phyloP scores from a whole-genome alignment of 2,797 vertebrate species.

The Paedocypris micromegethes region DNA sequence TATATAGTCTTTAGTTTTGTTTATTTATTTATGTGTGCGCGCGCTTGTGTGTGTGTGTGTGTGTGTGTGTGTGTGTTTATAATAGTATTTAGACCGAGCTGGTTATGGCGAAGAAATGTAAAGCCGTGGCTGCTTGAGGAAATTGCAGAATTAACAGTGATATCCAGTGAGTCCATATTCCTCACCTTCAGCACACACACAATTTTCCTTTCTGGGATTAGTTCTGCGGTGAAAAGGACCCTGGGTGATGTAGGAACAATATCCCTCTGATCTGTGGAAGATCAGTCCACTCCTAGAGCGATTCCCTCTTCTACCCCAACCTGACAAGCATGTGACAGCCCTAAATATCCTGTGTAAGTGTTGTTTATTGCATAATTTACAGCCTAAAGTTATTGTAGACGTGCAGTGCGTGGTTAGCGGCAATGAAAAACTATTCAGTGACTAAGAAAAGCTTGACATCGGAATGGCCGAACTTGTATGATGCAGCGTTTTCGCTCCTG shows the following conservation, averaged over 20 bases:
- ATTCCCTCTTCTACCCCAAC: constrained; percentile 4
- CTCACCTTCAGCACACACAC: background rate
- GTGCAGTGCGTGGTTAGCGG: background rate
- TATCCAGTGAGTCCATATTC: constrained; percentile 3
- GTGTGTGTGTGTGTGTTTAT: too few species aligned
- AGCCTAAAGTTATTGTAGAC: constrained; percentile 8
- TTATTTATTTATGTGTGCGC: too few species aligned
- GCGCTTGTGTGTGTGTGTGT: too few species aligned
- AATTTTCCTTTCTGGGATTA: background rate
- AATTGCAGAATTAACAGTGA: too few species aligned
- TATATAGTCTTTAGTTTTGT: too few species aligned
- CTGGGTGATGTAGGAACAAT: constrained; percentile 37
- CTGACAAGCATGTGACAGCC: constrained; percentile 27
- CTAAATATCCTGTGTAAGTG: constrained; percentile 20
- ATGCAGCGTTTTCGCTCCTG: background rate
- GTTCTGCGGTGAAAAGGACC: constrained; percentile 22
- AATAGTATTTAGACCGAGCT: too few species aligned
- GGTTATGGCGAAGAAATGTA: too few species aligned
- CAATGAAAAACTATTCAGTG: background rate
- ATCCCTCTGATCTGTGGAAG: constrained; percentile 41
- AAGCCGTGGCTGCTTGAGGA: too few species aligned
- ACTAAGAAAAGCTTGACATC: constrained; percentile 10
- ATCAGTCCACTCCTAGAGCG: constrained; percentile 49
- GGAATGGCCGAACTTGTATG: background rate
- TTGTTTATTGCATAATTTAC: constrained; percentile 46